Percentiles rank a stretch among this genome's conserved stretches.
Conservation (phyloP, 2,113 vertebrate genomes). For the Beaufortia kweichowensis region DNA sequence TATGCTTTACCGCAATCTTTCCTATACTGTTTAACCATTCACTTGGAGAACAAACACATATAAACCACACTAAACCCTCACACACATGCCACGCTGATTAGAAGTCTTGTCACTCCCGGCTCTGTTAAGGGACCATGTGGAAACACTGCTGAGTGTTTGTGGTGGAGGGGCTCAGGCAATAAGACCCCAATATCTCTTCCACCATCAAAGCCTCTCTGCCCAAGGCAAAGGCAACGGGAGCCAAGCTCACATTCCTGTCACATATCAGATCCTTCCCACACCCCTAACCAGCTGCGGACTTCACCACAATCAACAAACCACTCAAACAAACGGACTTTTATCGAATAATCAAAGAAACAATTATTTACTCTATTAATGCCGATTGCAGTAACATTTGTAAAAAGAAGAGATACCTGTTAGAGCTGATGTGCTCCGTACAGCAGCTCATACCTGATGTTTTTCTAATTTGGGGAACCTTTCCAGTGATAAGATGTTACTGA, state of each 20-base stretch:
- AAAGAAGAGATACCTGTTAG: constrained; percentile 38
- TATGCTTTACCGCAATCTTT: background rate
- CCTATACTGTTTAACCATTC: background rate
- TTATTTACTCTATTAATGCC: constrained; percentile 16
- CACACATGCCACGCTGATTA: constrained; percentile 18
- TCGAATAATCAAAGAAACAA: constrained; percentile 34
- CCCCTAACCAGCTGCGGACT: constrained; percentile 44
- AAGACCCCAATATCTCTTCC: constrained; percentile 49
- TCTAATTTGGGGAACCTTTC: constrained; percentile 6
- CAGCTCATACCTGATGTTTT: constrained; percentile 28
- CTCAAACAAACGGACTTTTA: constrained; percentile 41
- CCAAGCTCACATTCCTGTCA: constrained; percentile 52
- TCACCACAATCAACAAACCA: constrained; percentile 15
- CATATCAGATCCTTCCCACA: constrained; percentile 52
- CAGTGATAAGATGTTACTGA: constrained; percentile 42
- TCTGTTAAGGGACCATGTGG: constrained; percentile 17
- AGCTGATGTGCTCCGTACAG: constrained; percentile 27
- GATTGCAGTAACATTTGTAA: constrained; percentile 15
- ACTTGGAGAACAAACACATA: constrained; percentile 9
- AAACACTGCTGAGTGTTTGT: constrained; percentile 45
- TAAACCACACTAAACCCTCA: background rate
- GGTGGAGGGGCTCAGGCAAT: constrained; percentile 35
- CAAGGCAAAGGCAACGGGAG: constrained; percentile 48
- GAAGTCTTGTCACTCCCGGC: constrained; percentile 14
- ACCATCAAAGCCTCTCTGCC: constrained; percentile 50